These are phyloP conservation scores for Chaetura pelagica DNA, from an alignment of 2,113 vertebrate genomes.

Conservation along the genomic window DNA sequence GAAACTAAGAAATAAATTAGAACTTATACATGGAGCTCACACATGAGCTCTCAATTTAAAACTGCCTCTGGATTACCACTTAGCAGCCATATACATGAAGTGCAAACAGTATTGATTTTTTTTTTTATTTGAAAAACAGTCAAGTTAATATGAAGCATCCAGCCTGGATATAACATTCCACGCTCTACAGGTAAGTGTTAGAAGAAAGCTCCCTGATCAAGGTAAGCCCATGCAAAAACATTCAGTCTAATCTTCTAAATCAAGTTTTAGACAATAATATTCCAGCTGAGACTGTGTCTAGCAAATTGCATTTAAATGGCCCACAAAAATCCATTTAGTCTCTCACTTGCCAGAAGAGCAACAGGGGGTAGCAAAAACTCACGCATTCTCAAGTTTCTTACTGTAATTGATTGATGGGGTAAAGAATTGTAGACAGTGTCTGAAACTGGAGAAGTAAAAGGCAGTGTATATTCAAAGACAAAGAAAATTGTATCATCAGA, in stretches of 20 bases:
- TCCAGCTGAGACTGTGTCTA: conserved; percentile 28
- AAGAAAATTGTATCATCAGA: not conserved
- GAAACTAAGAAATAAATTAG: not conserved
- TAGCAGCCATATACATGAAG: not conserved
- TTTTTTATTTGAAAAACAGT: conserved; percentile 3
- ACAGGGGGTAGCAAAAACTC: conserved; percentile 11
- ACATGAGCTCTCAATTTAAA: not conserved
- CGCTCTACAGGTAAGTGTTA: not conserved
- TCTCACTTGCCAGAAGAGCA: conserved; percentile 34
- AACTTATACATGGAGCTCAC: not conserved
- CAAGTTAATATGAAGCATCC: not conserved
- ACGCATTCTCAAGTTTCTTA: not conserved
- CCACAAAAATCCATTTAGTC: conserved; percentile 51
- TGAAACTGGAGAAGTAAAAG: not conserved
- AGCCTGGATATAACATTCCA: not conserved
- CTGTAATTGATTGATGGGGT: conserved; percentile 1
- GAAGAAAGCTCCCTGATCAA: conserved; percentile 4
- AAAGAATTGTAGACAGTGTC: conserved; percentile 9
- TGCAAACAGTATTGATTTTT: not conserved
- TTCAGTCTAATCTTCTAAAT: conserved; percentile 1
- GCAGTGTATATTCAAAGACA: not conserved
- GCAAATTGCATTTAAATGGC: conserved; percentile 33
- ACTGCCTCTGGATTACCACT: not conserved
- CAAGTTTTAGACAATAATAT: conserved; percentile 36
- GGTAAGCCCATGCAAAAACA: conserved; percentile 5